Percentiles rank a stretch among this genome's conserved stretches.
Evolutionary conservation across 2,797 vertebrate genomes (phyloP).

Genomic region (Manis pentadactyla): DNA sequence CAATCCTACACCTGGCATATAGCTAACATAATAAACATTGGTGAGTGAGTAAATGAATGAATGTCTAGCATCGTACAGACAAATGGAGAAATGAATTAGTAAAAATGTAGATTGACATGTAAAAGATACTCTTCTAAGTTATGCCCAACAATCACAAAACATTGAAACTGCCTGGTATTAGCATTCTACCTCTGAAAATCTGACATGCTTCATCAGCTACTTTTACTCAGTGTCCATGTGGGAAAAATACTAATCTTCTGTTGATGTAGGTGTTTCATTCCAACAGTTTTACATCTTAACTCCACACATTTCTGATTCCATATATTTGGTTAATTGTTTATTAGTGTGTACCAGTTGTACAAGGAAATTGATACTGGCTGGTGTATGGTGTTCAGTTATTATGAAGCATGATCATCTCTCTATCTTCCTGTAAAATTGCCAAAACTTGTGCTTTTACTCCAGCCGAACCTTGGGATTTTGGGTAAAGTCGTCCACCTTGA

Average conservation of each 20-base stretch:
- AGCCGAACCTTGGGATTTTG: slow-evolving; percentile 84
- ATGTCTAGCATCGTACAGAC: not conserved
- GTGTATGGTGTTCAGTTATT: slow-evolving; percentile 66
- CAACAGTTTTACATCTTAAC: slow-evolving; percentile 9
- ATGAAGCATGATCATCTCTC: slow-evolving; percentile 72
- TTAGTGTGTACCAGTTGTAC: slow-evolving; percentile 73
- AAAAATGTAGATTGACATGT: not conserved
- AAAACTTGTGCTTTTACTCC: slow-evolving; percentile 75
- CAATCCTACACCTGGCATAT: not conserved
- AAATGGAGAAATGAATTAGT: not conserved
- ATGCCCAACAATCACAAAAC: not conserved
- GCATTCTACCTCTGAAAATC: not conserved
- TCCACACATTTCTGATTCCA: slow-evolving; percentile 48
- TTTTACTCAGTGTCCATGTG: not conserved
- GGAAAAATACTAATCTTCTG: not conserved
- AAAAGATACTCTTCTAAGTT: not conserved
- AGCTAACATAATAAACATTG: not conserved
- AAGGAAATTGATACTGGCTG: slow-evolving; percentile 79
- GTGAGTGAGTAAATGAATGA: not conserved
- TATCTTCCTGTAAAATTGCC: slow-evolving; percentile 76
- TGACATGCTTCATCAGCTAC: not conserved
- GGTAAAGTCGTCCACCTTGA: slow-evolving; percentile 86
- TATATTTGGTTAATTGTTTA: slow-evolving; percentile 82
- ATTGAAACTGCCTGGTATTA: not conserved
- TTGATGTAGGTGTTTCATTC: not conserved